phyloP scores from a whole-genome alignment of 2,888 invertebrate genomes.

The Cantharis lateralis region DNA sequence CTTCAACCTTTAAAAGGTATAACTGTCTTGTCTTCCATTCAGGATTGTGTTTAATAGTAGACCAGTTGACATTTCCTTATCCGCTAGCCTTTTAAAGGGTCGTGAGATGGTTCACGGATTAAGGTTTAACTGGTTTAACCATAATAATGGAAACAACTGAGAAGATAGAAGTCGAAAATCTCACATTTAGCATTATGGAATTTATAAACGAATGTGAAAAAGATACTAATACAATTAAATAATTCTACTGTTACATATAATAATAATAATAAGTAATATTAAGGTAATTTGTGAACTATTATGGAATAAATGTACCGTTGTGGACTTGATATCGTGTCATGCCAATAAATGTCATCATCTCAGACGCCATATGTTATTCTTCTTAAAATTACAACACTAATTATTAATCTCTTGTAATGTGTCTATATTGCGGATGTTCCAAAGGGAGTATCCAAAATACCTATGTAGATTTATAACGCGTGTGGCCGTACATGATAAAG shows the following conservation, averaged over 20 bases:
- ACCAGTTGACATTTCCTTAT: neutral
- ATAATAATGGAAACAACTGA: neutral
- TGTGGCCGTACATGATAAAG: slow-evolving; percentile 24
- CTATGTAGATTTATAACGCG: slow-evolving; percentile 25
- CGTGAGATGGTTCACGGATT: neutral
- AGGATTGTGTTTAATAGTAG: neutral
- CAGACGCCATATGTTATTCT: slow-evolving; percentile 14
- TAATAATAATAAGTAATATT: neutral
- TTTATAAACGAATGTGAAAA: neutral
- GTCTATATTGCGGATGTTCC: slow-evolving; percentile 17
- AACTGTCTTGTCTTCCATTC: neutral
- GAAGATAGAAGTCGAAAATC: neutral
- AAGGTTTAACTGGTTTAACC: neutral
- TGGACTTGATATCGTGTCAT: slow-evolving; percentile 8
- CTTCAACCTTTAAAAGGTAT: neutral
- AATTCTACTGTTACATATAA: neutral
- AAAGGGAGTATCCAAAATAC: slow-evolving; percentile 15
- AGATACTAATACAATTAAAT: neutral
- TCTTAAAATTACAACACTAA: slow-evolving; percentile 15
- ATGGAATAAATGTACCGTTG: slow-evolving; percentile 6
- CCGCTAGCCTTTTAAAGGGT: neutral
- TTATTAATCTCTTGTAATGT: slow-evolving; percentile 18
- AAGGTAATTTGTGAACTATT: slow-evolving; percentile 3
- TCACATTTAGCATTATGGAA: neutral
- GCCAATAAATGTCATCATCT: slow-evolving; percentile 17